Evolutionary conservation across 2,797 vertebrate species (phyloP), one percentile per base, ranked within the genome.

Genomic region (Catostomus latipinnis): DNA sequence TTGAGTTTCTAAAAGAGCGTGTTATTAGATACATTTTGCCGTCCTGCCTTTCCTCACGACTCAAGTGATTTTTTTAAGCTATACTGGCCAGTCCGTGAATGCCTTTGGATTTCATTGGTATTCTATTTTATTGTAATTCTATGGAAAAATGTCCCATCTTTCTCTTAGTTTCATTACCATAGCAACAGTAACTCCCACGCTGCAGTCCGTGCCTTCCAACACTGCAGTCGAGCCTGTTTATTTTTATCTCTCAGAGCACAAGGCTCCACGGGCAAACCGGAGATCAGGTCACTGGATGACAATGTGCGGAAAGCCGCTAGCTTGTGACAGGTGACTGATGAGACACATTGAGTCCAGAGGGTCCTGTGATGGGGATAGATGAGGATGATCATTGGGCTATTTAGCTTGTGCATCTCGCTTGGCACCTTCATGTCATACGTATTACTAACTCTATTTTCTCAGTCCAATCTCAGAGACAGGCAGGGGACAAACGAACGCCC

Each of bases 161-260:
- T 65, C 34, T 62, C 61, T 70, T 78, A 61, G 77, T 82, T 81
- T 80, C 70, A 87, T 85, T 82, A 67, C 83, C 86, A 87, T 84
- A 82, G 86, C 83, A 87, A 85, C 86, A 81, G 78, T 78, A 74
- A 78, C 43, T 87, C 76, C 67, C 60, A 77, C 74, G 86, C 83
- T 76, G 73, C 74, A 56, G 81, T 77, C 71, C 50, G 57, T 82
- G 80, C 48, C 76, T 71, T 85, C 76, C 74, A 71, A 69, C 53
- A 62, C 76, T 81, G 76, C 72, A 50, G 66, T 76, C 66, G 70
- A 68, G 83, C 62, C 73, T 12, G 71, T 80, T 78, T 83, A 87
- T 86, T 83, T 82, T 74, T 84, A 78, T 82, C 76, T 77, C 34
- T 63, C 69, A 6, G 62, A 62, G 81, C 69, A 68, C 67, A 79